Conservation (phyloP, 2,888 invertebrate genomes). For the Aplocera efformata region DNA sequence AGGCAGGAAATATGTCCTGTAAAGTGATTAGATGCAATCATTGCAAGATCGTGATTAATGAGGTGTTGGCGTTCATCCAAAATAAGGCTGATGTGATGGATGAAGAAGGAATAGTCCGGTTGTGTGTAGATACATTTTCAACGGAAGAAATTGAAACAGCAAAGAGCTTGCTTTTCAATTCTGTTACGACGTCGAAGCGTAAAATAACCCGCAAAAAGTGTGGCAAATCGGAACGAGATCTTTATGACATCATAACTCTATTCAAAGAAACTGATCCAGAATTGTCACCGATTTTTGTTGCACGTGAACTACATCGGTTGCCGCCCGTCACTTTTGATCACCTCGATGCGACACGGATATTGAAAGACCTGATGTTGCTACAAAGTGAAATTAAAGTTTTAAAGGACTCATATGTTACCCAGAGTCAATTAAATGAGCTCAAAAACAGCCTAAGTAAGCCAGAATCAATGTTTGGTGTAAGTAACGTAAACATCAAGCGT, state of each 20-base stretch:
- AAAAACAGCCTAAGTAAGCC: not conserved
- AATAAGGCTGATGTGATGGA: too few species aligned
- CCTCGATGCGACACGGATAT: slow-evolving; percentile 3
- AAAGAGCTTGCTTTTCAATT: not conserved
- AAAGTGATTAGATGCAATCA: too few species aligned
- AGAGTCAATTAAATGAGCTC: not conserved
- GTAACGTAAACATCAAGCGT: not conserved
- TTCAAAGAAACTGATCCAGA: slow-evolving; percentile 10
- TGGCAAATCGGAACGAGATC: slow-evolving; percentile 6
- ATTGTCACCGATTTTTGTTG: slow-evolving; percentile 8
- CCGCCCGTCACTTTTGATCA: not conserved
- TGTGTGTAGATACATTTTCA: not conserved
- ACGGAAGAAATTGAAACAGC: not conserved
- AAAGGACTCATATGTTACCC: not conserved
- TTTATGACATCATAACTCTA: slow-evolving; percentile 5
- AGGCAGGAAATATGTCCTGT: too few species aligned
- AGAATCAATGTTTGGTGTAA: not conserved
- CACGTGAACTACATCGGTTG: slow-evolving; percentile 2
- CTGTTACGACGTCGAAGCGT: not conserved
- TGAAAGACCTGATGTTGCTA: slow-evolving; percentile 1
- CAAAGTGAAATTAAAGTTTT: not conserved
- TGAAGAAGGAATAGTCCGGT: too few species aligned
- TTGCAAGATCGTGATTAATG: too few species aligned
- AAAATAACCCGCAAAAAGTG: not conserved
- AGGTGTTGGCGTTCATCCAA: too few species aligned